Evolutionary conservation across 2,113 vertebrate genomes (phyloP), one percentile per base, ranked within the genome.

Genomic region (Misgurnus anguillicaudatus): DNA sequence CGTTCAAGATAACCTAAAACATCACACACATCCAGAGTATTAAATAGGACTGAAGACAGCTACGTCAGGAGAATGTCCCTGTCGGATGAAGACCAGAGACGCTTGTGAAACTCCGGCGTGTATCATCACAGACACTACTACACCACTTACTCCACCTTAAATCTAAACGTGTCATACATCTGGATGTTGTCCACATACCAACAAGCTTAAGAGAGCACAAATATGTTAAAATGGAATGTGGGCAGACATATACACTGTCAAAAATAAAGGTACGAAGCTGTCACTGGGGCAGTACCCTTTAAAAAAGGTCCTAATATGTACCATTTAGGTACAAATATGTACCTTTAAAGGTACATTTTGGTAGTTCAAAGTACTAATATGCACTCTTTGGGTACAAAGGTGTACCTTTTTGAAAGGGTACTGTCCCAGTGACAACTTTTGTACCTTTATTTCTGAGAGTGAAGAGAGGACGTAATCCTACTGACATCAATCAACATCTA

Each of bases 41-140:
- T 38, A 47, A 3, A 16, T 42, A 74, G 57, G 1, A 41, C 38
- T 17, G 2, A 74, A 74, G 57, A 74, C 58, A 36, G 57, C 53
- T 7, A 47, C 45, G 70, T 21, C 71, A 74, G 72, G 72, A 74
- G 57, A 62, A 74, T 60, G 69, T 70, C 48, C 55, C 68, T 38
- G 48, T 70, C 68, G 11, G 31, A 2, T 36, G 8, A 6, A n/a
- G 68, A 36, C 24, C 47, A 38, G 5, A 69, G 31, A 70, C 45
- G 4, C 45, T 41, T 74, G 71, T 61, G 39, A 61, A 61, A 74
- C n/a, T 58, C 45, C 39, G 57, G 51, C 39, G 24, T 71, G 31
- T 38, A 10, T 53, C 24, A 69, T 51, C 21, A 51, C 21, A 51
- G 5, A 14, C 48, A 74, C 41, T 38, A 71, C 16, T 31, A 24